A percentile compares a stretch with the other conserved stretches of the same genome.
Conservation (phyloP, 2,888 invertebrate species). For the Panorpa germanica region DNA sequence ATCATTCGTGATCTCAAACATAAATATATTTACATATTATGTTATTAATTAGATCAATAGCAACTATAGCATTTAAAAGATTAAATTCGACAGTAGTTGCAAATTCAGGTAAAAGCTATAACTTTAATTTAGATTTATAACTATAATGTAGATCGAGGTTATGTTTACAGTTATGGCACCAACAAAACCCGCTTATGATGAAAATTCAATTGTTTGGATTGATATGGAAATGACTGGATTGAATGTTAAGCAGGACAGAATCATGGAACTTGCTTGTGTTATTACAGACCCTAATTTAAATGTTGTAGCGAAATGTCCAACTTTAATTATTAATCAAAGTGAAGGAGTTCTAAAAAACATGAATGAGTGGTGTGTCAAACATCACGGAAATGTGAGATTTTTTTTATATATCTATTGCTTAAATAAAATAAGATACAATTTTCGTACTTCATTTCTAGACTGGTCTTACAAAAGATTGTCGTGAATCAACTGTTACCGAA, state of each 20-base stretch:
- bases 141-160: too few relatives aligned
- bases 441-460: conserved; percentile 33
- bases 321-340: conserved; percentile 61
- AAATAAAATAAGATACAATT: conserved; percentile 5
- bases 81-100: too few relatives aligned
- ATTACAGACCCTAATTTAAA: conserved; percentile 69
- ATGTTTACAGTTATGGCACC: too few relatives aligned
- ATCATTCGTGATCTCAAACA: too few relatives aligned
- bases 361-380: conserved; percentile 66
- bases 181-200: too few relatives aligned
- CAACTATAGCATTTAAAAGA: too few relatives aligned
- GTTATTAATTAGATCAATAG: too few relatives aligned
- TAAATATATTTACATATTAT: too few relatives aligned
- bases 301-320: conserved; percentile 53
- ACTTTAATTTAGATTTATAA: too few relatives aligned
- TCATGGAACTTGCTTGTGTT: conserved; percentile 79
- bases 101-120: too few relatives aligned
- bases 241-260: conserved; percentile 51
- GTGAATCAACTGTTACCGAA: conserved; percentile 42
- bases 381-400: conserved; percentile 51
- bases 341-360: conserved; percentile 52
- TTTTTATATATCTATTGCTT: conserved; percentile 5
- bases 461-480: conserved; percentile 58
- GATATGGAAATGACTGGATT: conserved; percentile 86
- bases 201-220: conserved; percentile 64